Evolutionary conservation across 2,888 invertebrate species (phyloP), one percentile per base, ranked within the genome.

Genomic region (Rhingia rostrata): DNA sequence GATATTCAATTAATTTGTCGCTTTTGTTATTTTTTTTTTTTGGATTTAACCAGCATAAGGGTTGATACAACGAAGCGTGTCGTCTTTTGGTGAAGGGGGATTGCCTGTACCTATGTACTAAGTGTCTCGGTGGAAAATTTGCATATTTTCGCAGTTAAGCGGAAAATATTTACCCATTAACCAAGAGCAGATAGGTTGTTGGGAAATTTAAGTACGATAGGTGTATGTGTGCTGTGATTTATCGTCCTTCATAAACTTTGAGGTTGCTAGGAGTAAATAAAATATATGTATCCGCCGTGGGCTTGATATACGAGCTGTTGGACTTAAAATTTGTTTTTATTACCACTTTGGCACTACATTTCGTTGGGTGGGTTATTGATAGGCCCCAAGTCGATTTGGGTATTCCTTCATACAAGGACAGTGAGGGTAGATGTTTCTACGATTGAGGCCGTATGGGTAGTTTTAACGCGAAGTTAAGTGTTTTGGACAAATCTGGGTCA

Each of bases 321-420:
- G 78, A 78, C 73, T 78, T 78, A 67, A 78, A 73, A 78, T 83
- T 83, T 67, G 72, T 67, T 83, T 83, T 83, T 83, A 83, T 83
- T 78, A 67, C 83, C 73, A 64, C 58, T 75, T 81, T 81, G 67
- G 77, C 82, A 75, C 75, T 60, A 64, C 35, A 63, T 74, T 43
- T 22, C 1, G 47, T 41, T 56, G 43, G 39, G 10, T 14, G 32
- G 14, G 41, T 47, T 53, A 10, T 12, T 32, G 61, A 9, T 32
- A 6, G 63, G 60, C 35, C 22, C 22, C 22, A 43, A 41, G 30
- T 14, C 12, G 30, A 45, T 6, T 32, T 39, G 6, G 14, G 37
- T 14, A 14, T 9, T 39, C 22, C 3, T 56, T 30, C 33, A 54
- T 9, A 35, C 6, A 12, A 56, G 47, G 61, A 51, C 56, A 49